Percentiles rank a stretch among this genome's conserved stretches.
These are phyloP conservation scores for Limnodromus scolopaceus DNA, from an alignment of 2,797 vertebrate genomes.

Conservation along the genomic window DNA sequence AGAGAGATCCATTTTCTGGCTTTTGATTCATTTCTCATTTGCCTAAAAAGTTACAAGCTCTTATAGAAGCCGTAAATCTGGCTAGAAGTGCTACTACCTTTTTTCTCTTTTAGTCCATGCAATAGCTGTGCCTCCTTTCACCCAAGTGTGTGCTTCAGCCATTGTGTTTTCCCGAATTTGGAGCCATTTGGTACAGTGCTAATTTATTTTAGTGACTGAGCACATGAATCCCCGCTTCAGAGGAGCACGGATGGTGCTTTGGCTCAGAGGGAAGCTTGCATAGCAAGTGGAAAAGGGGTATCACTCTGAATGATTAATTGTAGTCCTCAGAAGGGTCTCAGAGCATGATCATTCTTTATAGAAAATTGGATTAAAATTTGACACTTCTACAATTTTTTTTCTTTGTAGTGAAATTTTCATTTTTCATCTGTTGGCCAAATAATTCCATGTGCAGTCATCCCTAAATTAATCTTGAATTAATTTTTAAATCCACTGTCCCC, in stretches of 20 bases:
- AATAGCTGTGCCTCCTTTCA: constrained; percentile 19
- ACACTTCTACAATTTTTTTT: constrained; percentile 70
- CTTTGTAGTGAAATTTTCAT: constrained; percentile 75
- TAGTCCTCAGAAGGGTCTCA: constrained; percentile 61
- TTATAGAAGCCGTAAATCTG: constrained; percentile 39
- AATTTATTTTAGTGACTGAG: constrained; percentile 64
- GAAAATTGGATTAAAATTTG: constrained; percentile 77
- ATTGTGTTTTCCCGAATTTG: constrained; percentile 60
- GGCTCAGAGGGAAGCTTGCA: constrained; percentile 51
- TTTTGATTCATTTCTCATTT: constrained; percentile 63
- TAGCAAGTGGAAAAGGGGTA: constrained; percentile 48
- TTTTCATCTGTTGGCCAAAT: constrained; percentile 75
- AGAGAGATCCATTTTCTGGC: background rate
- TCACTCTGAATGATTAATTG: constrained; percentile 72
- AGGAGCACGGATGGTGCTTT: constrained; percentile 17
- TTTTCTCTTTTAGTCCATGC: background rate
- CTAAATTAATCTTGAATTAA: constrained; percentile 81
- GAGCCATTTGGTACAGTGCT: constrained; percentile 57
- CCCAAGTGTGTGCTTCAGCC: constrained; percentile 35
- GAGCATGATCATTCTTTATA: constrained; percentile 74
- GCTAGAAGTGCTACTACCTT: background rate
- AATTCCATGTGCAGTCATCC: constrained; percentile 70
- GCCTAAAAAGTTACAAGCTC: constrained; percentile 45
- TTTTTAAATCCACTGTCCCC: constrained; percentile 76
- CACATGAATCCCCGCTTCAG: constrained; percentile 29